These are phyloP conservation scores for Laterallus jamaicensis DNA, from an alignment of 2,113 vertebrate genomes.

Conservation along the genomic window DNA sequence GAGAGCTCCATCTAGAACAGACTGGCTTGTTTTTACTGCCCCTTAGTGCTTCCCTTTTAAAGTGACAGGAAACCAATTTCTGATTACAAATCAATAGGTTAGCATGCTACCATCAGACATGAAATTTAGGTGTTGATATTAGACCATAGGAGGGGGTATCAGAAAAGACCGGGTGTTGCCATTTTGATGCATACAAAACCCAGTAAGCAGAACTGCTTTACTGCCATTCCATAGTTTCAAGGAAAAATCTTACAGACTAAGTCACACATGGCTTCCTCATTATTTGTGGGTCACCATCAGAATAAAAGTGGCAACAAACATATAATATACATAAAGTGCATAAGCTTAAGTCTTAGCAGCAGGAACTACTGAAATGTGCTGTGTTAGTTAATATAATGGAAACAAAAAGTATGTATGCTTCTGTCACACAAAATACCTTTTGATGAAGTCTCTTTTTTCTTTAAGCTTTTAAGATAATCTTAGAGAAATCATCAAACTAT, in stretches of 20 bases:
- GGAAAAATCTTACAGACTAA: neutral
- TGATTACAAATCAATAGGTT: slow-evolving; percentile 74
- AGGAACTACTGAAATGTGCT: neutral
- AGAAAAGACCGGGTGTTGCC: neutral
- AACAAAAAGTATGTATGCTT: slow-evolving; percentile 34
- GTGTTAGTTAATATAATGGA: slow-evolving; percentile 26
- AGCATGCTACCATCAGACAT: slow-evolving; percentile 28
- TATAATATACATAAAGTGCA: neutral
- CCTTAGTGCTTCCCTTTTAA: slow-evolving; percentile 78
- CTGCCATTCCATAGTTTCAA: neutral
- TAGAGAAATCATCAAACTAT: slow-evolving; percentile 84
- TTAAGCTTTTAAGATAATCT: slow-evolving; percentile 87
- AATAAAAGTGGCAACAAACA: neutral
- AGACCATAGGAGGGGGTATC: neutral
- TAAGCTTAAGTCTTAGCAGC: neutral
- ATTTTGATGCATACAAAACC: neutral
- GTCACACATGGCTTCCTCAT: neutral
- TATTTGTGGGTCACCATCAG: neutral
- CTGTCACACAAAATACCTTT: slow-evolving; percentile 75
- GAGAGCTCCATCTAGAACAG: slow-evolving; percentile 49
- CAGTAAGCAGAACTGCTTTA: neutral
- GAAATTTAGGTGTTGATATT: neutral
- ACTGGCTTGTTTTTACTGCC: slow-evolving; percentile 75
- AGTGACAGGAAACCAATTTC: slow-evolving; percentile 78
- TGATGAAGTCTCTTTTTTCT: slow-evolving; percentile 76